phyloP scores from a whole-genome alignment of 2,113 vertebrate genomes.

The Mola mola region DNA sequence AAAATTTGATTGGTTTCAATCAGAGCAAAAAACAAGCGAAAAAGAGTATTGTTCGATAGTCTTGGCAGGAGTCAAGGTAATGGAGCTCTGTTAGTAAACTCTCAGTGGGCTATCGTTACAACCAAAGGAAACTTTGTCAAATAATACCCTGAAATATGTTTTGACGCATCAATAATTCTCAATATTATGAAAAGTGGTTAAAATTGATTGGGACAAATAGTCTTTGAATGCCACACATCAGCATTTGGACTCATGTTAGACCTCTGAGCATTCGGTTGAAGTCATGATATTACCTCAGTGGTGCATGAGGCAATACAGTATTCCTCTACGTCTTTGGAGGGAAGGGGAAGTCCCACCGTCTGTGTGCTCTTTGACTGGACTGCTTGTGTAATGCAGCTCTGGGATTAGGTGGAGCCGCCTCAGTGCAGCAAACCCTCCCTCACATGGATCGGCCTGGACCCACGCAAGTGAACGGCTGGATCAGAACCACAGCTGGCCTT shows the following conservation, averaged over 20 bases:
- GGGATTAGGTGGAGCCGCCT: constrained; percentile 84
- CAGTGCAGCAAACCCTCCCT: constrained; percentile 77
- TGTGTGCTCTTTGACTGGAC: constrained; percentile 73
- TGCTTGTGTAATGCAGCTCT: constrained; percentile 82
- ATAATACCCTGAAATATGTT: constrained; percentile 26
- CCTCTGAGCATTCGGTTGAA: constrained; percentile 65
- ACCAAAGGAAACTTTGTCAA: constrained; percentile 8
- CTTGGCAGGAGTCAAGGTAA: constrained; percentile 36
- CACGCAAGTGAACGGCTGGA: constrained; percentile 65
- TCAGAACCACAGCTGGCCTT: constrained; percentile 71
- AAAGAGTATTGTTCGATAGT: constrained; percentile 54
- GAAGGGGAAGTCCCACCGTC: constrained; percentile 78
- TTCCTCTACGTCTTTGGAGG: constrained; percentile 75
- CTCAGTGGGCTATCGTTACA: constrained; percentile 45
- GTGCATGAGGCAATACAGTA: constrained; percentile 77
- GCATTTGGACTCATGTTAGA: constrained; percentile 60
- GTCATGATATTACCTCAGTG: constrained; percentile 80
- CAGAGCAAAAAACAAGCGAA: constrained; percentile 38
- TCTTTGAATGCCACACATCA: constrained; percentile 43
- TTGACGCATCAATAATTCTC: constrained; percentile 31
- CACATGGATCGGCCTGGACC: constrained; percentile 73
- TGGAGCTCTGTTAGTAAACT: constrained; percentile 20
- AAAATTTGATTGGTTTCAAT: constrained; percentile 62
- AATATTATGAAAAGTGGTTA: constrained; percentile 20
- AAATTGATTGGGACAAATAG: constrained; percentile 30